Evolutionary conservation across 1,140 invertebrate species (phyloP).

Genomic region (Heliconius melpomene): DNA sequence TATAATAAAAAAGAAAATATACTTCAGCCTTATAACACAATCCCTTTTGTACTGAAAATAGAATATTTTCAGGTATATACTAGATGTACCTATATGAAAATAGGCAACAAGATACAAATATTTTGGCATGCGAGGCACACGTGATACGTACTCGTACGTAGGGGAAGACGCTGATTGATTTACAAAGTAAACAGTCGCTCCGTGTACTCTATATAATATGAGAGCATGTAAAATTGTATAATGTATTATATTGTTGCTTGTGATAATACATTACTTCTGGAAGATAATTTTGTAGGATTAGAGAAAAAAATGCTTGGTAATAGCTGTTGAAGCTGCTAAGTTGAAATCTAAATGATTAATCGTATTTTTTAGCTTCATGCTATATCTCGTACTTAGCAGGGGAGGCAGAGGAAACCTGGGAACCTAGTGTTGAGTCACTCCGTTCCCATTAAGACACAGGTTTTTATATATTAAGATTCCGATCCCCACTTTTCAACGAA

Average conservation of each 20-base stretch:
- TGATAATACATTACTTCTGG: neutral
- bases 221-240: neutral
- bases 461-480: too few species aligned
- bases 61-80: neutral
- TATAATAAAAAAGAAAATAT: too few species aligned
- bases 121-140: slow-evolving; percentile 18
- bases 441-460: too few species aligned
- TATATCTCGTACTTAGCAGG: too few species aligned
- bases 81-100: neutral
- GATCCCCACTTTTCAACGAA: too few species aligned
- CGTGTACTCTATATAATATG: neutral
- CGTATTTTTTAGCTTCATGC: too few species aligned
- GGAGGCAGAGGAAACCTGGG: too few species aligned
- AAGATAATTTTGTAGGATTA: neutral
- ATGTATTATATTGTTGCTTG: neutral
- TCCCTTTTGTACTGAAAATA: neutral
- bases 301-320: neutral
- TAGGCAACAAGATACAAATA: slow-evolving; percentile 5
- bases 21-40: neutral
- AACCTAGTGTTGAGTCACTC: too few species aligned
- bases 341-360: neutral
- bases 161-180: slow-evolving; percentile 19
- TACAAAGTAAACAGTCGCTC: slow-evolving; percentile 18
- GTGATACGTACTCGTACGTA: neutral
- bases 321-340: neutral